Percentiles rank a stretch among this genome's conserved stretches.
phyloP scores from a whole-genome alignment of 2,888 invertebrate genomes.

The Apotomis turbidana region DNA sequence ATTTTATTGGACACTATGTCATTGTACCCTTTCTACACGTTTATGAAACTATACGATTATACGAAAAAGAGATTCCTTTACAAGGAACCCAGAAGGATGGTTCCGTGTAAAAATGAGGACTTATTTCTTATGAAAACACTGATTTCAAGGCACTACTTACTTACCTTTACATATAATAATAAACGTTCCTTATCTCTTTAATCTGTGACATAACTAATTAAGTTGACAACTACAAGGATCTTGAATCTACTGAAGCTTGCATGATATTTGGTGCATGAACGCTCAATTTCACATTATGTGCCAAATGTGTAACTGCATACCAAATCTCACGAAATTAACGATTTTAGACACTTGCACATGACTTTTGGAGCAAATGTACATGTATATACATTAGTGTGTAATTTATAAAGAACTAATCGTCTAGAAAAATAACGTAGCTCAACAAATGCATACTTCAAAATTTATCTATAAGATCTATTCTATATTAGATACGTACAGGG shows the following conservation, averaged over 20 bases:
- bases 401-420: slow-evolving; percentile 63
- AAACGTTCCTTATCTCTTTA: slow-evolving; percentile 7
- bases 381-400: slow-evolving; percentile 70
- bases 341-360: slow-evolving; percentile 56
- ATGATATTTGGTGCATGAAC: slow-evolving; percentile 58
- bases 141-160: not conserved
- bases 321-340: slow-evolving; percentile 47
- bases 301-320: slow-evolving; percentile 61
- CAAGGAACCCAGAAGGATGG: not conserved
- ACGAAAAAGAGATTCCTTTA: slow-evolving; percentile 24
- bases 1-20: slow-evolving; percentile 24
- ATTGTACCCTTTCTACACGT: slow-evolving; percentile 27
- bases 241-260: slow-evolving; percentile 41
- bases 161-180: slow-evolving; percentile 4
- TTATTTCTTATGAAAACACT: not conserved
- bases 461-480: slow-evolving; percentile 67
- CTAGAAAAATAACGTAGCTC: slow-evolving; percentile 75
- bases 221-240: slow-evolving; percentile 8
- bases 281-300: slow-evolving; percentile 71
- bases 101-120: not conserved
- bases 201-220: slow-evolving; percentile 15
- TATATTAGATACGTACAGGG: slow-evolving; percentile 51
- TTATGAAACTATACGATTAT: slow-evolving; percentile 10
- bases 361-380: slow-evolving; percentile 79
- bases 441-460: slow-evolving; percentile 70